phyloP scores from a whole-genome alignment of 1,140 invertebrate species.

The Arctopsyche grandis region DNA sequence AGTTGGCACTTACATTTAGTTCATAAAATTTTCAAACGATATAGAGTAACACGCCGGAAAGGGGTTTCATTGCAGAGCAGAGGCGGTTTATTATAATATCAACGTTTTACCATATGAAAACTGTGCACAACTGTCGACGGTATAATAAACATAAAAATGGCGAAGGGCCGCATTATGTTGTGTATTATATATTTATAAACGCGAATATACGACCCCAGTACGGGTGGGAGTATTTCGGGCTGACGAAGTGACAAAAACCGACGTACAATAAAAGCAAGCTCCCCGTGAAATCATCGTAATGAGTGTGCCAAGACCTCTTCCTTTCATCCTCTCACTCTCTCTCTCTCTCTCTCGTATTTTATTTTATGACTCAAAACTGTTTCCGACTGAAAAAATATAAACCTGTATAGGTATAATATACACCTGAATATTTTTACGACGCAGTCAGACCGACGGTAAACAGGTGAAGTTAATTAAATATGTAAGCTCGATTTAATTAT shows the following conservation, averaged over 20 bases:
- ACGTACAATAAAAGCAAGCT: background rate
- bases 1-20: background rate
- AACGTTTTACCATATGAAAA: slow-evolving; percentile 22
- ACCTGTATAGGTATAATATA: too few relatives aligned
- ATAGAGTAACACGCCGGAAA: slow-evolving; percentile 8
- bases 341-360: too few relatives aligned
- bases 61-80: slow-evolving; percentile 17
- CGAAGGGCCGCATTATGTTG: background rate
- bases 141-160: slow-evolving; percentile 19
- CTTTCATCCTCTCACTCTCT: too few relatives aligned
- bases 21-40: slow-evolving; percentile 10
- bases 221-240: background rate
- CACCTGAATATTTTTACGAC: background rate
- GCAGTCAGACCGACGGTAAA: background rate
- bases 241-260: slow-evolving; percentile 10
- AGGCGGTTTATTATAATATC: slow-evolving; percentile 13
- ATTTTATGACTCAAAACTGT: too few relatives aligned
- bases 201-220: too few relatives aligned
- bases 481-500: slow-evolving; percentile 29
- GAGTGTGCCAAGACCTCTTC: background rate
- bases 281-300: background rate
- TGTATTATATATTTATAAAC: too few relatives aligned
- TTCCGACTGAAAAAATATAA: too few relatives aligned
- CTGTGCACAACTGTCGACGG: background rate
- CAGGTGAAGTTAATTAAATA: slow-evolving; percentile 19